Evolutionary conservation across 2,888 invertebrate species (phyloP).

Genomic region (Plusia festucae): DNA sequence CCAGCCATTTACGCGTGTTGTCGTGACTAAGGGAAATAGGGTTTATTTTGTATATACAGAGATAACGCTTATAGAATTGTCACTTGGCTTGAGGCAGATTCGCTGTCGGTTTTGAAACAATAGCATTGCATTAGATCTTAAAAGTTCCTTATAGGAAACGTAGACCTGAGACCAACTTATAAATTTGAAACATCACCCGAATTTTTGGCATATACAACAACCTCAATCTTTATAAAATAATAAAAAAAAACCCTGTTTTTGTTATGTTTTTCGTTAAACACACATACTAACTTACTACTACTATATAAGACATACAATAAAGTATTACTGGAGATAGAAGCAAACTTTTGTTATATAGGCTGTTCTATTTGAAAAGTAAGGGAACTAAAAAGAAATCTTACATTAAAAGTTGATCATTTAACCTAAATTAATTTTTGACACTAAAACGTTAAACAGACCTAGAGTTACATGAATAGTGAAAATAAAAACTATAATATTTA

Average conservation of each 20-base stretch:
- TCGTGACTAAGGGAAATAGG: too few species aligned
- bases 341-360: not conserved
- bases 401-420: not conserved
- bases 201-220: not conserved
- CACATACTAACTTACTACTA: not conserved
- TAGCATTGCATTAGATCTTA: not conserved
- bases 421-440: not conserved
- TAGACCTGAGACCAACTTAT: conserved; percentile 4
- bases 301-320: not conserved
- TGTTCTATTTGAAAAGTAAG: too few species aligned
- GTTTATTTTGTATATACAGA: too few species aligned
- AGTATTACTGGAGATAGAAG: not conserved
- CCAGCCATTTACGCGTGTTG: too few species aligned
- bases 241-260: conserved; percentile 1
- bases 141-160: not conserved
- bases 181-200: not conserved
- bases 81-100: not conserved
- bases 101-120: not conserved
- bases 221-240: conserved; percentile 1
- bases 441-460: too few species aligned
- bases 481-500: not conserved
- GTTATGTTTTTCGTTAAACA: not conserved
- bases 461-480: too few species aligned
- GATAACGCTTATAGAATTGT: too few species aligned
- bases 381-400: not conserved